Conservation (phyloP, 2,113 vertebrate genomes). For the Pterocles gutturalis region DNA sequence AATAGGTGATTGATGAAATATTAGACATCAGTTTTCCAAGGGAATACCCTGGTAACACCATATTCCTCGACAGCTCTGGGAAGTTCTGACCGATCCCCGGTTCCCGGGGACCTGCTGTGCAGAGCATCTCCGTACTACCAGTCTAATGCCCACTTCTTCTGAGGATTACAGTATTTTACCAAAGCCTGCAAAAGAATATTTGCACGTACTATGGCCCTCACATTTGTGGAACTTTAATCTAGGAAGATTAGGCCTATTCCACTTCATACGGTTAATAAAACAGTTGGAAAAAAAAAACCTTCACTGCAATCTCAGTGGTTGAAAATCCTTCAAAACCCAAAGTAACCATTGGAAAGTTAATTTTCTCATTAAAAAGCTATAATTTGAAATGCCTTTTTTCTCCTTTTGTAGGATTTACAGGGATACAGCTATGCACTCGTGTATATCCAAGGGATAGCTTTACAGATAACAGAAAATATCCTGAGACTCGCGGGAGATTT, state of each 20-base stretch:
- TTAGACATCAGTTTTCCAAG: neutral
- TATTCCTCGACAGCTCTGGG: neutral
- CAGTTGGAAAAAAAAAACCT: neutral
- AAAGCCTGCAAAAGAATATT: neutral
- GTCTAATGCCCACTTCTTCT: neutral
- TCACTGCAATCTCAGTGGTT: neutral
- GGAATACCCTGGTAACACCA: neutral
- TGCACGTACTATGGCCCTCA: neutral
- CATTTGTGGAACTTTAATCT: neutral
- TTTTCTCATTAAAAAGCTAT: conserved; percentile 38
- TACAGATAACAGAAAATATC: neutral
- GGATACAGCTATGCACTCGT: neutral
- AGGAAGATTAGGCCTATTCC: neutral
- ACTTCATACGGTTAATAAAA: neutral
- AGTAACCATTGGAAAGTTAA: neutral
- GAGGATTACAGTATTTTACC: neutral
- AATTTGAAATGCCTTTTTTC: neutral
- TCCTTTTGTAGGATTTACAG: conserved; percentile 11
- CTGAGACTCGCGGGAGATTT: neutral
- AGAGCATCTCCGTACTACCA: neutral
- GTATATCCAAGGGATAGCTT: conserved; percentile 19
- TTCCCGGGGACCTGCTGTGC: fast-evolving
- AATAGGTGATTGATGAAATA: fast-evolving
- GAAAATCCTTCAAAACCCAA: neutral
- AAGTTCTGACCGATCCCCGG: too few species aligned